Evolutionary conservation across 2,888 invertebrate species (phyloP), one percentile per base, ranked within the genome.

Genomic region (Troides oblongomaculatus): DNA sequence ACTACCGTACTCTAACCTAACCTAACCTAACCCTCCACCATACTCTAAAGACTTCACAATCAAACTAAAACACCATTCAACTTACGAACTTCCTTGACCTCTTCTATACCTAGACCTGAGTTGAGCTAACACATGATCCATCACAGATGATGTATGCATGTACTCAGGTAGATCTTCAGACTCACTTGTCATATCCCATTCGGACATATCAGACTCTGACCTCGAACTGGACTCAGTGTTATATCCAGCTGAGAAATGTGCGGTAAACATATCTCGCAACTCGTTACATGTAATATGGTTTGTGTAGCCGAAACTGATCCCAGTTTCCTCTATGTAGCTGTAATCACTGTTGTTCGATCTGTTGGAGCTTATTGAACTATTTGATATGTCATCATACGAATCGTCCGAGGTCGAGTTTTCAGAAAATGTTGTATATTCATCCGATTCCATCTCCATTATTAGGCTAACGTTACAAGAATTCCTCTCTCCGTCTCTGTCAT

Each of bases 391-490:
- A 25, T 72, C 64, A 50, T 69, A 71, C 7, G 39, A 39, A 59
- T 43, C 67, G 5, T 91, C 90, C 0, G 85, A 77, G 0, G 90
- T 90, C 17, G 80, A 88, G 64, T 84, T 74, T 70, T 86, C 89
- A 0, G 88, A 88, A 66, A 87, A 71, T 0, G 90, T 89, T 1
- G 72, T 77, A 76, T 82, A 89, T 6, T 61, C 30, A 10, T 69
- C 65, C 57, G 65, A 74, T 70, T 23, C 53, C 53, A 53, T 1
- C 18, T 53, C 53, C 53, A n/a, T 6, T 53, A n/a, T 17, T 18
- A 6, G 53, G 53, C 17, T 17, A 18, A 53, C 53, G n/a, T 53
- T n/a, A 53, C 12, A 1, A 6, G n/a, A 8, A 39, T 10, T 39
- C 10, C 39, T 39, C 39, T 10, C 7, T 39, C 39, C 39, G 8